Evolutionary conservation across 2,113 vertebrate species (phyloP).

Genomic region (Damaliscus lunatus): DNA sequence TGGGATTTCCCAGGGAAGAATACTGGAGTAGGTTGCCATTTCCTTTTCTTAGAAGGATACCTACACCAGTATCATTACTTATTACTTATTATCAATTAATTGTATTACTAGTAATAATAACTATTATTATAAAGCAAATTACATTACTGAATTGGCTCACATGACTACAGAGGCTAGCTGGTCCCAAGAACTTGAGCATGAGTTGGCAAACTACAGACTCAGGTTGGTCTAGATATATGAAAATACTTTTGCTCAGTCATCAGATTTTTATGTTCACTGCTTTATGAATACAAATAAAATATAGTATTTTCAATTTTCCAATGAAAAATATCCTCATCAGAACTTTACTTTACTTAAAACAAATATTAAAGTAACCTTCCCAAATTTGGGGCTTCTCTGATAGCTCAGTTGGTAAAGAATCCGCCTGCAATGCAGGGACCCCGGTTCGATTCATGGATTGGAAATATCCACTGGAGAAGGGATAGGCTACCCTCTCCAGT

Average conservation of each 20-base stretch:
- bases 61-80: not conserved
- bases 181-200: not conserved
- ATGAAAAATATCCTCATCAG: not conserved
- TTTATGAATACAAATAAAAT: not conserved
- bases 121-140: not conserved
- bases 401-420: not conserved
- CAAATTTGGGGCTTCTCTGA: not conserved
- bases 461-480: fast-evolving
- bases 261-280: not conserved
- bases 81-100: not conserved
- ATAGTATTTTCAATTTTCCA: not conserved
- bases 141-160: not conserved
- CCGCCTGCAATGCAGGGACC: not conserved
- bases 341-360: not conserved
- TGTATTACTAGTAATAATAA: not conserved
- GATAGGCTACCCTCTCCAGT: not conserved
- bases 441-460: fast-evolving
- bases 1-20: not conserved
- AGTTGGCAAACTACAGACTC: not conserved
- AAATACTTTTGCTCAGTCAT: not conserved
- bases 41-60: not conserved
- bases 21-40: not conserved
- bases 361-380: not conserved
- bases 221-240: not conserved
- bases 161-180: not conserved